Evolutionary conservation across 2,888 invertebrate species (phyloP), one percentile per base, ranked within the genome.

Genomic region (Mylabris sibirica): DNA sequence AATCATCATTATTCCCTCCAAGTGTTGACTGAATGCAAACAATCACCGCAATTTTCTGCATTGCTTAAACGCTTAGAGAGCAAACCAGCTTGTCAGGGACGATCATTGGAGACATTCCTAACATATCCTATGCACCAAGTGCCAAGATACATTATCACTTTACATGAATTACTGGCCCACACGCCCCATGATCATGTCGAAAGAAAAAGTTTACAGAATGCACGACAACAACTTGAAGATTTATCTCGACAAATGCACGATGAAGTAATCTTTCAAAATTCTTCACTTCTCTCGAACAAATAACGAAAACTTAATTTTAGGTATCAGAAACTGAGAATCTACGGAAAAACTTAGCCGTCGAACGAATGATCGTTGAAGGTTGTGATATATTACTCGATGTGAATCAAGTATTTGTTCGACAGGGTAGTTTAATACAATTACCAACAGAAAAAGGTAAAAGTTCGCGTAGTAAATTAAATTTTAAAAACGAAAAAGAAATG

Each of bases 41-140:
- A 96, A 85, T 90, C 91, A 60, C 88, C 90, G 67, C 89, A 91
- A 0, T 97, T 96, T 81, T 92, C 93, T 0, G 90, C 91, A 14
- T 88, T 96, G 62, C 87, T 97, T 66, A 89, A 92, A 66, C 86
- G 96, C 26, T 87, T 96, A 71, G 96, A 97, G 86, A 92, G 92
- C 83, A 96, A 96, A 83, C 89, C 94, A 0, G 90, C 92, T 0
- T 95, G 95, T 80, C 94, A 95, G 81, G 93, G 94, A 22, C 87
- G 96, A 64, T 92, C 94, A 3, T 84, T 97, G 75, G 96, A 96
- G 85, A 94, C 92, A 1, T 96, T 96, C 84, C 87, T 97, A 69
- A 96, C 96, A 1, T 96, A 95, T 85, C 96, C 96, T 20, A 97
- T 97, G 96, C 95, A 96, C 86, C 96, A 96, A 91, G 95, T 94